Base-by-base conservation (phyloP, 2,113 vertebrate genomes). In the Amblyornis subalaris region DNA sequence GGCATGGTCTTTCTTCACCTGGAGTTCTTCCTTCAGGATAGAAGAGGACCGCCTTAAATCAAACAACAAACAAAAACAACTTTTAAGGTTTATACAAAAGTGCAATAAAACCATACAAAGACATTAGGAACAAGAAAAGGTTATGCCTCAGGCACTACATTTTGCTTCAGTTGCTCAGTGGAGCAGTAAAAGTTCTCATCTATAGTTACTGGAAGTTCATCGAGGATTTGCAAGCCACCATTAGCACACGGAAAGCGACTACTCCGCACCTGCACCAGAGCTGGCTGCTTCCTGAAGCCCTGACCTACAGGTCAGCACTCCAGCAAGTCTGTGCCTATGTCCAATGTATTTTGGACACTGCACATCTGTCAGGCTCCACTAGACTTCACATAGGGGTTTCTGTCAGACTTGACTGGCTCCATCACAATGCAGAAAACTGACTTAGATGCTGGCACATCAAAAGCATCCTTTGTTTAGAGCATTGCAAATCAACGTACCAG, bases 1-100 rank as follows among this genome's bases (percentile, higher is more conserved):
- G 99, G 99, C 99, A 99, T 99, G 97, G 1, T 90, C 91, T 94
- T 97, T 88, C 79, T 95, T 74, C 96, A 94, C 73, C 93, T 92
- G 94, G 82, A 89, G 92, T 58, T 95, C 96, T 95, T 97, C 92
- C 91, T 96, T 96, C 94, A 96, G 85, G 69, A 65, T 50, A 95
- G 90, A 71, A 77, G 90, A 89, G n/a, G 48, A 92, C 81, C 89
- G 71, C 97, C 97, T 95, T 92, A 94, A 97, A 97, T 51, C 55
- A 96, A 95, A 85, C 10, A 84, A 92, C 57, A 93, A 79, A 89
- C 28, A 89, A 82, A 81, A 93, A 48, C 7, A 93, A 79, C 13
- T 92, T 82, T 91, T 94, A 74, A 69, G 25, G 19, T 67, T 83
- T 58, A 35, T 36, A 90, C 2, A 4, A 74, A 84, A 95, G 71